Conservation (phyloP, 2,888 invertebrate genomes). For the Eupithecia pulchellata region DNA sequence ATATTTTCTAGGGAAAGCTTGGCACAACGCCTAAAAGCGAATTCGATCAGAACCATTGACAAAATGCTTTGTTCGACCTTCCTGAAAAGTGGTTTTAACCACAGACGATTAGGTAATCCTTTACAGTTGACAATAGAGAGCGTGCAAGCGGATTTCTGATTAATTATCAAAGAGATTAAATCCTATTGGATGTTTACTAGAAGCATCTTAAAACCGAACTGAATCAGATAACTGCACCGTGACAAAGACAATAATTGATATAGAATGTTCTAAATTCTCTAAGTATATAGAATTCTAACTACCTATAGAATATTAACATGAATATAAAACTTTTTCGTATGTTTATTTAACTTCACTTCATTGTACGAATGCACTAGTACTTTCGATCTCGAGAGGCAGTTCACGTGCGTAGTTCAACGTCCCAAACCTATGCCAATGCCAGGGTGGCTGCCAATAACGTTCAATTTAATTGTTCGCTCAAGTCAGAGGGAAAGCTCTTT, state of each 20-base stretch:
- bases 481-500: constrained; percentile 8
- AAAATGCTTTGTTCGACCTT: constrained; percentile 22
- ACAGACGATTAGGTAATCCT: not conserved
- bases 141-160: not conserved
- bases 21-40: constrained; percentile 29
- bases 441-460: constrained; percentile 64
- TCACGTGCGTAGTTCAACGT: constrained; percentile 66
- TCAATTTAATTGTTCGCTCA: constrained; percentile 35
- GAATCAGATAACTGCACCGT: not conserved
- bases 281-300: too few species aligned
- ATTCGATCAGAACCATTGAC: constrained; percentile 25
- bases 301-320: not conserved
- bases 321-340: not conserved
- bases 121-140: not conserved
- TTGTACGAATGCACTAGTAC: constrained; percentile 60
- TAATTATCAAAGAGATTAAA: not conserved
- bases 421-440: constrained; percentile 79
- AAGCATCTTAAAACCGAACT: not conserved
- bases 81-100: constrained; percentile 10
- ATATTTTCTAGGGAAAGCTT: constrained; percentile 18
- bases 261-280: too few species aligned
- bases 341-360: not conserved
- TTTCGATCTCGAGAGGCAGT: constrained; percentile 55
- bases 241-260: too few species aligned
- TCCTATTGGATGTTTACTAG: not conserved